These are phyloP conservation scores for Xylocampa areola DNA, from an alignment of 2,888 invertebrate genomes.

Conservation along the genomic window DNA sequence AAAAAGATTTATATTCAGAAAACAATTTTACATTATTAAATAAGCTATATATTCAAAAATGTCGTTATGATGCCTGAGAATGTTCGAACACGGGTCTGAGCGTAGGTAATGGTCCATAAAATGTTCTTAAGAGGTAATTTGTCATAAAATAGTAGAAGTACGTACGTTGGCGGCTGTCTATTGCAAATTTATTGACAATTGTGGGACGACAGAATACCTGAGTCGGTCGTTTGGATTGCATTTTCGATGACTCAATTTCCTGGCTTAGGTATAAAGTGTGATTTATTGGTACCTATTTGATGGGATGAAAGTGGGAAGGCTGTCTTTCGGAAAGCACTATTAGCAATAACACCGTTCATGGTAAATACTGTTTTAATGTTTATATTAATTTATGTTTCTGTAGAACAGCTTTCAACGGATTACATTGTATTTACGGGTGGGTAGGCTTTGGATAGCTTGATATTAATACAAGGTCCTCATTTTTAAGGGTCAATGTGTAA, in stretches of 20 bases:
- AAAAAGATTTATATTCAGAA: constrained; percentile 45
- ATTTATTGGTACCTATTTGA: constrained; percentile 30
- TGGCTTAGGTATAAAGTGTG: constrained; percentile 17
- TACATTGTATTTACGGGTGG: no score
- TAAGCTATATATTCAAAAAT: constrained; percentile 60
- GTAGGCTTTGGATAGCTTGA: no score
- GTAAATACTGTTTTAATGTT: no score
- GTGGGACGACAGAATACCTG: constrained; percentile 36
- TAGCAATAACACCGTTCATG: no score
- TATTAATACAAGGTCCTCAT: no score
- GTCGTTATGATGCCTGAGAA: constrained; percentile 49
- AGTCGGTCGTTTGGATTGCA: constrained; percentile 39
- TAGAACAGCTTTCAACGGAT: no score
- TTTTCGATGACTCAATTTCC: constrained; percentile 44
- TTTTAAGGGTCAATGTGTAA: no score
- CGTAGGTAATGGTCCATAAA: constrained; percentile 63
- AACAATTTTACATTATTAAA: constrained; percentile 62
- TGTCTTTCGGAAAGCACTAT: no score
- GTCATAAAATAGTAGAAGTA: constrained; percentile 55
- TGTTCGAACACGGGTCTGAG: constrained; percentile 51
- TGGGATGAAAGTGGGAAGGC: not conserved
- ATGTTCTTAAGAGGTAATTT: constrained; percentile 61
- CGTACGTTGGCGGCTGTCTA: constrained; percentile 44
- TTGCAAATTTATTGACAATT: constrained; percentile 55
- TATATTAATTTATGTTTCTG: no score